Conservation (phyloP, 2,888 invertebrate species). For the Aleiodes leptofemur region DNA sequence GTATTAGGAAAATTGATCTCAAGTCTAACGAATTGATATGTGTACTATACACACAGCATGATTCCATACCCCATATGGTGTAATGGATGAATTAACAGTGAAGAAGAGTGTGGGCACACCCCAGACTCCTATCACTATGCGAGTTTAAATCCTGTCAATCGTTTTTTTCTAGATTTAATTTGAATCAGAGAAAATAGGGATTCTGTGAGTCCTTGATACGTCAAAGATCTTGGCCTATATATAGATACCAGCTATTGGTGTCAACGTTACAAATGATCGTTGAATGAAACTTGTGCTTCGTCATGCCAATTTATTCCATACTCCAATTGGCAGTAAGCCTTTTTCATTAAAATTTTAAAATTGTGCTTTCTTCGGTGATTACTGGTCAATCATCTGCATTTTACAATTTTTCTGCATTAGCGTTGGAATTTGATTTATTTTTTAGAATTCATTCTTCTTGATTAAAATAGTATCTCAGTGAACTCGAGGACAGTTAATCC, state of each 20-base stretch:
- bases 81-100: conserved; percentile 52
- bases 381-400: too few species aligned
- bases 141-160: conserved; percentile 57
- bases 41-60: background rate
- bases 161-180: conserved; percentile 60
- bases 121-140: conserved; percentile 52
- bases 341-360: too few species aligned
- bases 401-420: too few species aligned
- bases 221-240: conserved; percentile 26
- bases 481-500: too few species aligned
- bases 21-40: too few species aligned
- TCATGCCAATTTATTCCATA: conserved; percentile 6
- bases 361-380: too few species aligned
- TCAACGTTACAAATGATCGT: background rate
- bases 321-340: too few species aligned
- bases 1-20: too few species aligned
- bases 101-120: conserved; percentile 25
- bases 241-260: background rate
- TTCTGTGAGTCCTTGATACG: conserved; percentile 39
- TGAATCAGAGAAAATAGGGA: conserved; percentile 55
- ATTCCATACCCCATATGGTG: conserved; percentile 54
- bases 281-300: background rate
- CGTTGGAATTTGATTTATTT: too few species aligned
- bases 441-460: too few species aligned
- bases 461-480: too few species aligned